Evolutionary conservation across 2,113 vertebrate species (phyloP).

Genomic region (Spilogale gracilis): DNA sequence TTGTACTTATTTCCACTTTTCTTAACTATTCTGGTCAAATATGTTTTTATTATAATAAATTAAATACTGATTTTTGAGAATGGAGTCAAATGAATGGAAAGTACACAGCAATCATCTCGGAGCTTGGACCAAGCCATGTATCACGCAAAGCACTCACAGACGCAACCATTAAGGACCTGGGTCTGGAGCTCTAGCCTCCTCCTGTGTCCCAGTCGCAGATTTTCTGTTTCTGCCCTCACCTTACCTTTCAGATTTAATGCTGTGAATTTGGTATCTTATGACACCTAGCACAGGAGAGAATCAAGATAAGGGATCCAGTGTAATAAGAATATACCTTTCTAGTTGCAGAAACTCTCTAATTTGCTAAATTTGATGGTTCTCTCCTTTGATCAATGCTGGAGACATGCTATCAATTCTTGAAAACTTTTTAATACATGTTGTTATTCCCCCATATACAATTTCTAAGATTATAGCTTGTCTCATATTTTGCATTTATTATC

Average conservation of each 20-base stretch:
- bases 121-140: not conserved
- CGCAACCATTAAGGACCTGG: not conserved
- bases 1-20: not conserved
- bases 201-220: not conserved
- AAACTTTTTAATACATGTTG: constrained; percentile 31
- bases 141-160: not conserved
- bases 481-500: not conserved
- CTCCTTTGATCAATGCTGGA: not conserved
- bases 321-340: not conserved
- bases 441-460: constrained; percentile 20
- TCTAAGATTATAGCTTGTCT: not conserved
- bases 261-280: not conserved
- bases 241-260: not conserved
- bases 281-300: not conserved
- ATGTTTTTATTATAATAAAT: not conserved
- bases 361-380: not conserved
- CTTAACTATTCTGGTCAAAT: constrained; percentile 49
- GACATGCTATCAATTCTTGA: not conserved
- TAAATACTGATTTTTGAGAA: constrained; percentile 37
- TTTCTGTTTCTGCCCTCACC: not conserved
- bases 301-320: not conserved
- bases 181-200: not conserved
- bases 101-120: not conserved
- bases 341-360: constrained; percentile 38
- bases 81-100: not conserved